Evolutionary conservation across 2,113 vertebrate species (phyloP), one percentile per base, ranked within the genome.

Genomic region (Melanocharis versteri): DNA sequence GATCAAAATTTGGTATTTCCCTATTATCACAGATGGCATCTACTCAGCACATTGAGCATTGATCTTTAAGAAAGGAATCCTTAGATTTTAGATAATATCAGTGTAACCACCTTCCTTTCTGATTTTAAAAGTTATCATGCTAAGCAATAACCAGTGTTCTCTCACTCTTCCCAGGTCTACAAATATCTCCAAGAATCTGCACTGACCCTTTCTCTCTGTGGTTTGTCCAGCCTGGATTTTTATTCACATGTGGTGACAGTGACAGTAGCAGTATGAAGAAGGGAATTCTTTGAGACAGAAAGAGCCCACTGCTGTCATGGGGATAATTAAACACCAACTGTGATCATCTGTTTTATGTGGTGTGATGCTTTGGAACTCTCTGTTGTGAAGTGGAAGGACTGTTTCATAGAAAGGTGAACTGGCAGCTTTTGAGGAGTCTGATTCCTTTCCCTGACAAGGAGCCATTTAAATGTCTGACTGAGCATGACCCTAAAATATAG

Each of bases 181-280:
- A 62, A 8, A 61, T 30, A 11, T 35, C 26, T 79, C 26, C 39
- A 70, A 35, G 26, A 85, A 10, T 21, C 12, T 2, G 1, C 37
- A 44, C 4, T 4, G 3, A 9, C 2, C 8, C 2, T 5, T 10
- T 23, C 5, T 54, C 28, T n/a, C 39, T 2, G 1, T 75, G 47
- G 31, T 60, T 84, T 83, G 27, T 61, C 35, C 39, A 53, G 24
- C 9, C 26, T 50, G 39, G 17, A 22, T 66, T 65, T 62, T 73
- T 73, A 13, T 70, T 73, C 37, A 58, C 4, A 7, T 66, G 10
- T 26, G 10, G n/a, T 56, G 20, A 87, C 31, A 6, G 15, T 56
- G 20, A 87, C 31, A 6, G 15, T 20, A 62, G 53, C 4, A 5
- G 2, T 48, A 62, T 54, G 56, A 19, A 81, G 45, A 47, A 56